Evolutionary conservation across 64 coral and sea anemone genomes (phyloP).

Genomic region (Pocillopora damicornis): DNA sequence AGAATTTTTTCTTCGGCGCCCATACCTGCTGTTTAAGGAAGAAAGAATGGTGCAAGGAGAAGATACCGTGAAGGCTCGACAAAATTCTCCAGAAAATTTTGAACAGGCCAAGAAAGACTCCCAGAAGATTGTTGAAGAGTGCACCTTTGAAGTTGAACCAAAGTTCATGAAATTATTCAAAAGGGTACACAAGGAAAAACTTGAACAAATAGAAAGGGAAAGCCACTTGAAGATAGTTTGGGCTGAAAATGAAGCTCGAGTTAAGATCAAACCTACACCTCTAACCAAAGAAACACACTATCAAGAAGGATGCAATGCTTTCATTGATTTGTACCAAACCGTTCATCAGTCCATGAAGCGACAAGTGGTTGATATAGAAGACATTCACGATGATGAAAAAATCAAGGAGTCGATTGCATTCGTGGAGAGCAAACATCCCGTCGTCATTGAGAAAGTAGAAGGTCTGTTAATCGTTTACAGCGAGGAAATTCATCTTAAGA

Average conservation of each 20-base stretch:
- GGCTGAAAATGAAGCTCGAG: not conserved
- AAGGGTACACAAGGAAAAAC: not conserved
- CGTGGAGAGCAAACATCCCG: no score
- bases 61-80: no score
- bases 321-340: slow-evolving; percentile 41
- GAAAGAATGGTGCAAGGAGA: no score
- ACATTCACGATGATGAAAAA: no score
- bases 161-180: slow-evolving; percentile 29
- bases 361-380: not conserved
- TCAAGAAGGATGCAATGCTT: slow-evolving; percentile 27
- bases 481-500: no score
- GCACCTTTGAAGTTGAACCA: slow-evolving; percentile 31
- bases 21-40: no score
- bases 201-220: not conserved
- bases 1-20: no score
- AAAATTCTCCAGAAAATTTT: no score
- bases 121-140: no score
- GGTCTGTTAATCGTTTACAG: no score
- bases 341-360: not conserved
- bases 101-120: not conserved
- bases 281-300: not conserved
- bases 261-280: not conserved
- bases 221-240: not conserved
- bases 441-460: no score
- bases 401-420: no score